These are phyloP conservation scores for Panzeria rudis DNA, from an alignment of 2,888 invertebrate genomes.

Conservation along the genomic window DNA sequence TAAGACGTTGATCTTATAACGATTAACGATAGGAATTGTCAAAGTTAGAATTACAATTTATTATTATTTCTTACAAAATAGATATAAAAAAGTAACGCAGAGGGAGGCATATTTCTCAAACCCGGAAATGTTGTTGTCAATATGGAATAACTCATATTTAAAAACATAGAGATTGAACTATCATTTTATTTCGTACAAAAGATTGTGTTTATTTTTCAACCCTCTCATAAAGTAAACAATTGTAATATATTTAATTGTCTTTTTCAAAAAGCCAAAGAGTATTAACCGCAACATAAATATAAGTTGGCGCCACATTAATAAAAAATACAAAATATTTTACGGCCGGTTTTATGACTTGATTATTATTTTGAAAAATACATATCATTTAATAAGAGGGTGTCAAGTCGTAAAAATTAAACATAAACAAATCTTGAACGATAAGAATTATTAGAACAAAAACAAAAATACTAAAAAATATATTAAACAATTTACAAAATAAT, in stretches of 20 bases:
- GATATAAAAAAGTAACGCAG: too few species aligned
- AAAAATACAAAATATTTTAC: constrained; percentile 29
- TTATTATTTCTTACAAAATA: too few species aligned
- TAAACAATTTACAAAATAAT: constrained; percentile 1
- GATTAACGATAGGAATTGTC: too few species aligned
- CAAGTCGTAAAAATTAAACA: constrained; percentile 49
- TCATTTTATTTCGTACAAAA: background rate
- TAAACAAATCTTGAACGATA: constrained; percentile 51
- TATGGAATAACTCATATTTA: background rate
- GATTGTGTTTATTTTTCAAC: background rate
- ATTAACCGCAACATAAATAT: constrained; percentile 36
- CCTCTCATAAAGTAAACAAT: background rate
- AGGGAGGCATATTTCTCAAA: too few species aligned
- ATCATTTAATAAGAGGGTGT: constrained; percentile 13
- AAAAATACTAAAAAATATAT: constrained; percentile 5
- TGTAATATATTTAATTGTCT: constrained; percentile 2
- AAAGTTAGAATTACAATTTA: too few species aligned
- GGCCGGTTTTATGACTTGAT: constrained; percentile 53
- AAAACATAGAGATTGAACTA: background rate
- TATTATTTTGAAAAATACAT: constrained; percentile 39
- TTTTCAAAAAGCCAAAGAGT: constrained; percentile 6
- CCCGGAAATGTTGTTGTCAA: too few species aligned
- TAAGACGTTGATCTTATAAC: too few species aligned
- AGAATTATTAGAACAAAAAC: constrained; percentile 12
- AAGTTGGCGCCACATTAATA: constrained; percentile 56